A percentile compares a stretch with the other conserved stretches of the same genome.
These are phyloP conservation scores for Automeris io DNA, from an alignment of 2,888 invertebrate genomes.

Conservation along the genomic window DNA sequence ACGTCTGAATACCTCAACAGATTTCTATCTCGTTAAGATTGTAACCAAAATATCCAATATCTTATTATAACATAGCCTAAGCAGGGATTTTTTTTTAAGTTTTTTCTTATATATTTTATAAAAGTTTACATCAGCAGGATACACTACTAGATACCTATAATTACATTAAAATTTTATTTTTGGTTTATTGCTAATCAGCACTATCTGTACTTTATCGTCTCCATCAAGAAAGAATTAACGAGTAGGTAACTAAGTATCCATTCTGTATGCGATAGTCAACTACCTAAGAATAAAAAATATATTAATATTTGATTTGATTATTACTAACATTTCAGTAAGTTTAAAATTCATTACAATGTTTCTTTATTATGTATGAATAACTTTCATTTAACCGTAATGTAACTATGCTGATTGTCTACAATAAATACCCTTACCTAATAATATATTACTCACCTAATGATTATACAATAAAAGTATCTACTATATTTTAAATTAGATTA, in stretches of 20 bases:
- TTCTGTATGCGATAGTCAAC: conserved; percentile 68
- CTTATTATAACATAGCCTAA: conserved; percentile 68
- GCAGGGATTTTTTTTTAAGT: conserved; percentile 66
- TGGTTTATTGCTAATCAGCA: conserved; percentile 76
- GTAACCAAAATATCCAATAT: conserved; percentile 64
- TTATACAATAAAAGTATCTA: conserved; percentile 74
- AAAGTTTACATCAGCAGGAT: conserved; percentile 72
- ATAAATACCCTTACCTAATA: conserved; percentile 75
- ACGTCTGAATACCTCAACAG: conserved; percentile 53
- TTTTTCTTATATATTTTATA: conserved; percentile 67
- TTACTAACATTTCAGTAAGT: conserved; percentile 61
- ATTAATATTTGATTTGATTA: conserved; percentile 70
- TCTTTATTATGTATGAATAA: conserved; percentile 72
- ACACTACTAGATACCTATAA: conserved; percentile 70
- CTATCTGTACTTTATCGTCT: conserved; percentile 43
- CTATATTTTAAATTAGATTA: conserved; percentile 74
- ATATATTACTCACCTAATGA: conserved; percentile 67
- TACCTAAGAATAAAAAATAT: conserved; percentile 77
- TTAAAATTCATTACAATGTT: conserved; percentile 62
- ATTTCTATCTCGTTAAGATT: conserved; percentile 60
- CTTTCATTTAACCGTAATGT: conserved; percentile 66
- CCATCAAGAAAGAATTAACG: conserved; percentile 26
- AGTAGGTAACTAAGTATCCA: conserved; percentile 56
- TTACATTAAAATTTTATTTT: conserved; percentile 73
- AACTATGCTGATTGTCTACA: conserved; percentile 71